phyloP scores from a whole-genome alignment of 2,888 invertebrate species.

The Clepsis dumicolana region DNA sequence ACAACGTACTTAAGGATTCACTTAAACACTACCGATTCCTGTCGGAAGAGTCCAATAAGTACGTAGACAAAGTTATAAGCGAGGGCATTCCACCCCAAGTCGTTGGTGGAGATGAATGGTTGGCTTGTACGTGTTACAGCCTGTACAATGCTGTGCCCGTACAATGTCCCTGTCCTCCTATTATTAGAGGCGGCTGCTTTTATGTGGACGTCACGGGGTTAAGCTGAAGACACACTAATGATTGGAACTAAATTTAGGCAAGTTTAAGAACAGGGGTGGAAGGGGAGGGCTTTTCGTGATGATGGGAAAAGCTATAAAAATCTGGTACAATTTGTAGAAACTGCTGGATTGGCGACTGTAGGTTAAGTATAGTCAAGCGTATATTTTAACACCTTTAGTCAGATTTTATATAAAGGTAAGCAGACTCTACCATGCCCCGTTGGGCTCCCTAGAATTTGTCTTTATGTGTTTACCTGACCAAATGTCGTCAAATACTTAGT shows the following conservation, averaged over 20 bases:
- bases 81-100: conserved; percentile 66
- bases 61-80: conserved; percentile 57
- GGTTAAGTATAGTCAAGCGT: no score
- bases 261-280: not conserved
- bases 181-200: conserved; percentile 73
- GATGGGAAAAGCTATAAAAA: no score
- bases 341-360: no score
- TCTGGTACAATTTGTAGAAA: no score
- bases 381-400: no score
- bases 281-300: no score
- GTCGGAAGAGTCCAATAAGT: conserved; percentile 16
- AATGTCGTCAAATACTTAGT: no score
- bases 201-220: conserved; percentile 58
- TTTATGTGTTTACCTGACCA: no score
- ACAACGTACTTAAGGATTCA: conserved; percentile 1
- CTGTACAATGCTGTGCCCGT: conserved; percentile 66
- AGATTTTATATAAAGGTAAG: no score
- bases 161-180: conserved; percentile 59
- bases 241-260: not conserved
- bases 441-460: no score
- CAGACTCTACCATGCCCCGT: no score
- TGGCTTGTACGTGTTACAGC: conserved; percentile 58
- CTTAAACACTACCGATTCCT: conserved; percentile 13
- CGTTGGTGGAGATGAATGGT: conserved; percentile 70
- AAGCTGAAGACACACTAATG: conserved; percentile 46